phyloP scores from a whole-genome alignment of 2,113 vertebrate genomes.

The Varanus salvator region DNA sequence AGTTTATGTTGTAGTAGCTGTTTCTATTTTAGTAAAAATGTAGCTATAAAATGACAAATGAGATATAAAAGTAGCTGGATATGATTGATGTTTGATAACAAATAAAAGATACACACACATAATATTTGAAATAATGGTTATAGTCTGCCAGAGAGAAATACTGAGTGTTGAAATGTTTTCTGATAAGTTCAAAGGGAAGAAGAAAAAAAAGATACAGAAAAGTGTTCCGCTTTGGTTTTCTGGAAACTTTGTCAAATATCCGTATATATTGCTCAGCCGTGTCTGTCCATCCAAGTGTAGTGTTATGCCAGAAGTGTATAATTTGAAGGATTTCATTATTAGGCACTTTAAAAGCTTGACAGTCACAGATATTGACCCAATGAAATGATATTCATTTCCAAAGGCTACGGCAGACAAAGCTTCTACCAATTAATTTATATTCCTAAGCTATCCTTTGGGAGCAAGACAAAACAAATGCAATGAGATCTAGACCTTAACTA shows the following conservation, averaged over 20 bases:
- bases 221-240: not conserved
- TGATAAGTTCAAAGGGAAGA: not conserved
- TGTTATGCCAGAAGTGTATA: conserved; percentile 53
- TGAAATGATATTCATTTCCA: conserved; percentile 45
- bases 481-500: conserved; percentile 53
- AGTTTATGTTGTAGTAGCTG: not conserved
- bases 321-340: conserved; percentile 67
- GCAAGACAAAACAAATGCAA: conserved; percentile 49
- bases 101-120: not conserved
- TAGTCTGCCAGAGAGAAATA: not conserved
- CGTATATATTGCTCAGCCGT: conserved; percentile 44
- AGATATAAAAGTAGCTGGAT: not conserved
- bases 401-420: conserved; percentile 51
- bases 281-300: conserved; percentile 60
- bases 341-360: conserved; percentile 61
- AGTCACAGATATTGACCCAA: conserved; percentile 47
- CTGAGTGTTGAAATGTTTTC: not conserved
- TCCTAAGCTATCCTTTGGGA: conserved; percentile 61
- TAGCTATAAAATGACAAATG: not conserved
- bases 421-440: conserved; percentile 62
- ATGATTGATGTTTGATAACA: not conserved
- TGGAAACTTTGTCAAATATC: conserved; percentile 23
- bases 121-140: not conserved
- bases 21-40: not conserved
- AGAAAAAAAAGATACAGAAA: not conserved